phyloP scores from a whole-genome alignment of 2,113 vertebrate species.

The Pterocles orientalis region DNA sequence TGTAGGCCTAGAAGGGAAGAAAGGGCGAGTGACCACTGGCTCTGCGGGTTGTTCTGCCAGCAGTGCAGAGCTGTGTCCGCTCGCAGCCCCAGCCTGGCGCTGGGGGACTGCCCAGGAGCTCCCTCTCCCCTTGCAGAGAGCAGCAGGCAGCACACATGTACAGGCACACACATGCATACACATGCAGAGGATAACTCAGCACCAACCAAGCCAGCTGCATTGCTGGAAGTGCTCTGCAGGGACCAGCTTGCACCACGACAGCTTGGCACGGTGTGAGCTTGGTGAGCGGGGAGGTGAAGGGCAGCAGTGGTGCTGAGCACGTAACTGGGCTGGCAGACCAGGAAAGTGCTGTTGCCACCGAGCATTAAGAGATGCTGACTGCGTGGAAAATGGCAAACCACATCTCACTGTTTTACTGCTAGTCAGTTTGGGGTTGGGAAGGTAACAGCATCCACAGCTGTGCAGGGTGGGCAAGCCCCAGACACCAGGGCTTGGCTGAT shows the following conservation, averaged over 20 bases:
- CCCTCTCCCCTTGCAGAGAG: not conserved
- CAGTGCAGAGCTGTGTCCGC: not conserved
- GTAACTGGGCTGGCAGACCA: not conserved
- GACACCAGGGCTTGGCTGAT: not conserved
- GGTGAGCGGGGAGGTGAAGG: not conserved
- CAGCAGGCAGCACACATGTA: not conserved
- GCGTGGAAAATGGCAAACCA: not conserved
- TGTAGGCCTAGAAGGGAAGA: not conserved
- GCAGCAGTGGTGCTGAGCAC: not conserved
- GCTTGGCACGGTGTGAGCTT: accelerated
- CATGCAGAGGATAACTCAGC: not conserved
- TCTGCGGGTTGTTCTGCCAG: not conserved
- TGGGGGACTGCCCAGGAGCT: not conserved
- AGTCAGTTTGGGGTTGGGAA: not conserved
- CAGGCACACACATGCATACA: accelerated
- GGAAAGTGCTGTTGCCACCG: accelerated
- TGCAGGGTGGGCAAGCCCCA: not conserved
- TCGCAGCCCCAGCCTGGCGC: not conserved
- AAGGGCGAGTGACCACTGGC: accelerated
- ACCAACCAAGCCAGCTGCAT: not conserved
- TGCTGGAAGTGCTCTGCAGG: not conserved
- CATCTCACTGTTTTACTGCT: not conserved
- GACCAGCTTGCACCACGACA: accelerated
- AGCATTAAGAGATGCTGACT: accelerated
- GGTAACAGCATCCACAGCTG: not conserved